Evolutionary conservation across 2,113 vertebrate genomes (phyloP).

Genomic region (Poicephalus meyeri): DNA sequence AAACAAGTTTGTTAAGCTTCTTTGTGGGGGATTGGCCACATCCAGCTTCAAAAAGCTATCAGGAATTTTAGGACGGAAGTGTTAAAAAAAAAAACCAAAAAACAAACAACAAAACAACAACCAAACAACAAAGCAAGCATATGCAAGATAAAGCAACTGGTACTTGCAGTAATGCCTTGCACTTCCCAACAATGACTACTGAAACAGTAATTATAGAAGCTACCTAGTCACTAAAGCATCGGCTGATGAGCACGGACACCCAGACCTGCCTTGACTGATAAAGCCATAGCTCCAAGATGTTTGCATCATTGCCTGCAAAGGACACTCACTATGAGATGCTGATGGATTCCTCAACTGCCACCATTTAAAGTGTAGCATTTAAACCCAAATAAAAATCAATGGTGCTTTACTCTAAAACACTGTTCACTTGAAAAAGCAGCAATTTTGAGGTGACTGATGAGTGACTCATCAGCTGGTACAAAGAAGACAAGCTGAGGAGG

Average conservation of each 20-base stretch:
- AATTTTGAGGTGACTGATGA: not conserved
- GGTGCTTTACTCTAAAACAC: not conserved
- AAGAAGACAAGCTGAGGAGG: not conserved
- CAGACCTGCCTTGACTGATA: not conserved
- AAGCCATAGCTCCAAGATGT: not conserved
- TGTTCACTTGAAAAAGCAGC: not conserved
- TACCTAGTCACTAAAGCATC: not conserved
- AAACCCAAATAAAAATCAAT: constrained; percentile 29
- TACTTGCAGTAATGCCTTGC: not conserved
- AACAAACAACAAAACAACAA: not conserved
- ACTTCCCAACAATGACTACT: not conserved
- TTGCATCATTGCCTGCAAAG: not conserved
- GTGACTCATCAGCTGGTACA: not conserved
- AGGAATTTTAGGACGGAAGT: not conserved
- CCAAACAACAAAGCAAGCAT: not conserved
- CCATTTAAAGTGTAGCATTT: not conserved
- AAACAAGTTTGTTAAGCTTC: too few relatives aligned
- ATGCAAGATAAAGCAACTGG: not conserved
- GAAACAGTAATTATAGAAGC: not conserved
- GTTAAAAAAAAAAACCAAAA: not conserved
- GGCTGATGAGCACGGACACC: not conserved
- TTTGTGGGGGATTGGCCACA: too few relatives aligned
- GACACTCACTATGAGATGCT: not conserved
- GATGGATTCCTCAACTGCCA: not conserved
- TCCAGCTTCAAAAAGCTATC: not conserved